Conservation (phyloP, 2,888 invertebrate species). For the Agriotes lineatus region DNA sequence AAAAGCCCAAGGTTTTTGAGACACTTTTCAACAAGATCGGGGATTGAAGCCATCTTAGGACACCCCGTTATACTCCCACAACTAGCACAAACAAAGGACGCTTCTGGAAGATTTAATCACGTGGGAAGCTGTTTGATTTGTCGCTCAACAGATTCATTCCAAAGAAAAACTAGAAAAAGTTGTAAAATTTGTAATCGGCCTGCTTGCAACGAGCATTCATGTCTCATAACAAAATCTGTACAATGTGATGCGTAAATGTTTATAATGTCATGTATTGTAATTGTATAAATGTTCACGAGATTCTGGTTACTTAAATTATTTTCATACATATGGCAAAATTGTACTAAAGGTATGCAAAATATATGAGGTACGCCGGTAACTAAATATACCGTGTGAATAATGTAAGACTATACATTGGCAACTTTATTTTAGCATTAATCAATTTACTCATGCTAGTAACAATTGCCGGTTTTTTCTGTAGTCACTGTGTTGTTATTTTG, state of each 20-base stretch:
- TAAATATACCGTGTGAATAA: too few species aligned
- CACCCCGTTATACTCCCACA: too few species aligned
- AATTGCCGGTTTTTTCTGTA: too few species aligned
- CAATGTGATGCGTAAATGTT: background rate
- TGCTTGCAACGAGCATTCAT: background rate
- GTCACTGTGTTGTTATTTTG: too few species aligned
- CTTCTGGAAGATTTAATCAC: background rate
- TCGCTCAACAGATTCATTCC: background rate
- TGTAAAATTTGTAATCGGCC: background rate
- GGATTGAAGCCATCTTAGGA: too few species aligned
- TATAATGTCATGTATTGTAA: background rate
- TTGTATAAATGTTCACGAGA: background rate
- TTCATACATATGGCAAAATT: background rate
- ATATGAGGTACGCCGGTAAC: background rate
- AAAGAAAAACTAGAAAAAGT: background rate
- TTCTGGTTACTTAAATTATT: background rate
- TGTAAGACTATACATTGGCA: too few species aligned
- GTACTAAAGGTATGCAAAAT: background rate
- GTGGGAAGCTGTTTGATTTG: background rate
- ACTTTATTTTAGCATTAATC: too few species aligned
- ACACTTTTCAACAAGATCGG: too few species aligned
- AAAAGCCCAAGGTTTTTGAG: too few species aligned
- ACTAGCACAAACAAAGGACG: too few species aligned
- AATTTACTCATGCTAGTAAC: too few species aligned
- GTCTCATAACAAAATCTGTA: background rate